Evolutionary conservation across 2,797 vertebrate species (phyloP), one percentile per base, ranked within the genome.

Genomic region (Silurus aristotelis): DNA sequence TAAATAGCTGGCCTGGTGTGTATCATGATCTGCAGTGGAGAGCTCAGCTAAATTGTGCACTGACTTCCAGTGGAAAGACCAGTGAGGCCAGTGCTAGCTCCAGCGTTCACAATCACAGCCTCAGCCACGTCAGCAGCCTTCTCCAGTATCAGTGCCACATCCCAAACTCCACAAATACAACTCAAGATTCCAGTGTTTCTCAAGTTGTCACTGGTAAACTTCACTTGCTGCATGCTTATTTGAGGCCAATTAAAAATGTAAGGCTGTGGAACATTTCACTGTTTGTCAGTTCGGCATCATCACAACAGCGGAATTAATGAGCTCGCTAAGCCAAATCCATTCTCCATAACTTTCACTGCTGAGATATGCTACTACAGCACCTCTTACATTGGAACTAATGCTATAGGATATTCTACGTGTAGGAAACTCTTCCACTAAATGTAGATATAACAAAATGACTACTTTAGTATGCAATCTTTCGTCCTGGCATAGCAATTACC

Each of bases 21-120:
- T 87, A 86, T 20, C n/a, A 91, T 83, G 89, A 91, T 43, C 89
- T 94, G 66, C 93, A 94, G 0, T 95, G 94, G 95, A 90, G 89
- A 76, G 90, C 91, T 88, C 87, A 90, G 87, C 88, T 95, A 75
- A 95, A 94, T 91, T 95, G 94, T 93, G 91, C 93, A 83, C 92
- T 92, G 88, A 88, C 85, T 43, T 63, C 87, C 82, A 79, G 72
- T 73, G 88, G 56, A 78, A 85, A 56, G 0, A 38, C 20, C n/a
- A 19, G 5, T 0, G 43, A 46, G n/a, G 72, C 78, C 25, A 5
- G 79, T 5, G 6, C 12, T n/a, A 20, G 13, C 76, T 5, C 55
- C 77, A 60, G 22, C 13, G 6, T 55, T 67, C 61, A 48, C 52
- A 82, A 82, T 58, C 64, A 82, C 25, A 82, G 64, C 66, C 19